Evolutionary conservation across 2,113 vertebrate genomes (phyloP).

Genomic region (Eudyptes chrysolophus): DNA sequence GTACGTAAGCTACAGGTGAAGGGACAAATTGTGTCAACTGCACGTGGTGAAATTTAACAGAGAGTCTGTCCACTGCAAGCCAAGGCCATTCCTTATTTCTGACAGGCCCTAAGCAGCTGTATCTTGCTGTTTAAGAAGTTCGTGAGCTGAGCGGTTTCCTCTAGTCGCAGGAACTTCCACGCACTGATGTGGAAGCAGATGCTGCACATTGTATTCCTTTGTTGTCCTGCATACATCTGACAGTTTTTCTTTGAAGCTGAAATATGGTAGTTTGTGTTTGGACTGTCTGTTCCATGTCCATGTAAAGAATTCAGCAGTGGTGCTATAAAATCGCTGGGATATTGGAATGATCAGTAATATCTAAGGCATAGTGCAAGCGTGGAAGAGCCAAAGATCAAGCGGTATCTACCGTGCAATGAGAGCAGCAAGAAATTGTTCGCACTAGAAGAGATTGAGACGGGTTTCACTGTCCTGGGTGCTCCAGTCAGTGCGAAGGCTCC

Average conservation of each 20-base stretch:
- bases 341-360: not conserved
- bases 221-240: not conserved
- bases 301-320: not conserved
- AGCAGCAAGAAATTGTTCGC: rapidly evolving
- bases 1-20: not conserved
- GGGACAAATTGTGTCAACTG: not conserved
- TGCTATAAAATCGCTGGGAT: not conserved
- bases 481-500: not conserved
- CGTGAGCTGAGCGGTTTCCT: not conserved
- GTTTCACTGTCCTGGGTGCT: not conserved
- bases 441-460: rapidly evolving
- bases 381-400: not conserved
- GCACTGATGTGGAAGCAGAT: not conserved
- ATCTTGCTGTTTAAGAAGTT: not conserved
- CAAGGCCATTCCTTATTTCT: not conserved
- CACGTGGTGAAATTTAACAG: not conserved
- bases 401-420: rapidly evolving
- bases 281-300: not conserved
- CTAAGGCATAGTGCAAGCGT: no score
- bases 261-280: not conserved
- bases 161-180: not conserved
- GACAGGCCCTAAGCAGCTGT: not conserved
- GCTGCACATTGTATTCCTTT: not conserved
- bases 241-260: not conserved
- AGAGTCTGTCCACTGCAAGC: not conserved